A percentile compares a stretch with the other conserved stretches of the same genome.
Conservation (phyloP, 2,113 vertebrate genomes). For the Bagarius yarrelli region DNA sequence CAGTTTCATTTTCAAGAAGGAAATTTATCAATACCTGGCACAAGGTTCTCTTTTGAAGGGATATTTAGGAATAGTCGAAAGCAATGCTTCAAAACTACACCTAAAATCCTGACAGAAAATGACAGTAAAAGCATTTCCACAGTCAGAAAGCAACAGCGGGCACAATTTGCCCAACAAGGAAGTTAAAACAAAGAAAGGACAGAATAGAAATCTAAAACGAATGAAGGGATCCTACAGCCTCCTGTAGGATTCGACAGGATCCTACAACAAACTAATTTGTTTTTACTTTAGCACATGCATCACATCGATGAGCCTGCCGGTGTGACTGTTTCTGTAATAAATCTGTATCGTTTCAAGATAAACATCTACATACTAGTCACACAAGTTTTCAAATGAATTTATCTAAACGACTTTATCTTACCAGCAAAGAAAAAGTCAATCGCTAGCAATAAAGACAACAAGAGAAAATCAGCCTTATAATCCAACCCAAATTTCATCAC, state of each 20-base stretch:
- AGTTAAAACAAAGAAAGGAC: conserved; percentile 3
- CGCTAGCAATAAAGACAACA: background rate
- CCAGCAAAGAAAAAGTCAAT: background rate
- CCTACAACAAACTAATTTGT: background rate
- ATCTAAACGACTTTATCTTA: background rate
- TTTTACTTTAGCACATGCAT: background rate
- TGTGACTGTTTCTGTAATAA: background rate
- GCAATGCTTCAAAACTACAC: background rate
- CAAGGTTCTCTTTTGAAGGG: background rate
- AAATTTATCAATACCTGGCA: background rate
- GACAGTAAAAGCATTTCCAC: too few species aligned
- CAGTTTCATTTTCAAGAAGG: too few species aligned
- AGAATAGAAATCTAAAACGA: background rate
- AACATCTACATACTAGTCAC: background rate
- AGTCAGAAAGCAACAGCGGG: background rate
- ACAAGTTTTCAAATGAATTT: background rate
- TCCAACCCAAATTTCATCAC: background rate
- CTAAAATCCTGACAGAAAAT: background rate
- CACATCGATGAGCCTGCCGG: background rate
- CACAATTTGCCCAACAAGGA: background rate
- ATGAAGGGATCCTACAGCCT: background rate
- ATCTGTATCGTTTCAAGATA: background rate
- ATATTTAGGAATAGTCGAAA: background rate
- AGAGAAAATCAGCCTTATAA: background rate
- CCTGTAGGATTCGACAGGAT: background rate